Evolutionary conservation across 1,140 invertebrate species (phyloP).

Genomic region (Leptinotarsa texana): DNA sequence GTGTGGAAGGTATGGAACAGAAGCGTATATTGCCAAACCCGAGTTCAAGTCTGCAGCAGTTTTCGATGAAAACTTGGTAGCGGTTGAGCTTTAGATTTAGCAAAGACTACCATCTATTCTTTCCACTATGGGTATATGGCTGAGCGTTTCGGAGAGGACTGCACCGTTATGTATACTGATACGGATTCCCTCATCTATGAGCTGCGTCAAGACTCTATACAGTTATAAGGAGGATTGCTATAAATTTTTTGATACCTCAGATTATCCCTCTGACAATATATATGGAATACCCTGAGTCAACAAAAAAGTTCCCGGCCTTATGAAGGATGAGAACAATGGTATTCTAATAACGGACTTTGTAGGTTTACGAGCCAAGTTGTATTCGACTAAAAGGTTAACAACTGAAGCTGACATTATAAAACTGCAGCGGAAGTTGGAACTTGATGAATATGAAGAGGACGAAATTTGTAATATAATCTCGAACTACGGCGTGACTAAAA

Average conservation of each 20-base stretch:
- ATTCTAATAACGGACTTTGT: conserved; percentile 54
- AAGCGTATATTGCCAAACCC: conserved; percentile 28
- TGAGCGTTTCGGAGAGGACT: conserved; percentile 32
- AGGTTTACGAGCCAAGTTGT: conserved; percentile 56
- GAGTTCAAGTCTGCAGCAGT: conserved; percentile 20
- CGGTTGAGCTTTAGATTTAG: conserved; percentile 54
- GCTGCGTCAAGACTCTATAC: conserved; percentile 39
- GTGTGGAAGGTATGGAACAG: conserved; percentile 29
- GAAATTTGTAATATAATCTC: conserved; percentile 9
- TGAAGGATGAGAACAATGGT: conserved; percentile 55
- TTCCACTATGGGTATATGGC: conserved; percentile 46
- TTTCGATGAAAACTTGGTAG: conserved; percentile 46
- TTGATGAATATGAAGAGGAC: conserved; percentile 25
- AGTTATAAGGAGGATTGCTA: conserved; percentile 36
- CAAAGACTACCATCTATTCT: conserved; percentile 43
- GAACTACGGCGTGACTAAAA: conserved; percentile 27
- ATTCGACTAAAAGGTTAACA: conserved; percentile 36
- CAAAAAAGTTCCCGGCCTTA: conserved; percentile 58
- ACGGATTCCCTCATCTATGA: conserved; percentile 43
- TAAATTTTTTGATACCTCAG: conserved; percentile 30
- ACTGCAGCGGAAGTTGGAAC: conserved; percentile 27
- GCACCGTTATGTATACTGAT: conserved; percentile 41
- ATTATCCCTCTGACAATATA: conserved; percentile 40
- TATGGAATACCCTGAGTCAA: conserved; percentile 46
- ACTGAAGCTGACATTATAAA: neutral